Percentiles rank a stretch among this genome's conserved stretches.
Evolutionary conservation across 1,140 invertebrate species (phyloP).

Genomic region (Harlomillsia oculata): DNA sequence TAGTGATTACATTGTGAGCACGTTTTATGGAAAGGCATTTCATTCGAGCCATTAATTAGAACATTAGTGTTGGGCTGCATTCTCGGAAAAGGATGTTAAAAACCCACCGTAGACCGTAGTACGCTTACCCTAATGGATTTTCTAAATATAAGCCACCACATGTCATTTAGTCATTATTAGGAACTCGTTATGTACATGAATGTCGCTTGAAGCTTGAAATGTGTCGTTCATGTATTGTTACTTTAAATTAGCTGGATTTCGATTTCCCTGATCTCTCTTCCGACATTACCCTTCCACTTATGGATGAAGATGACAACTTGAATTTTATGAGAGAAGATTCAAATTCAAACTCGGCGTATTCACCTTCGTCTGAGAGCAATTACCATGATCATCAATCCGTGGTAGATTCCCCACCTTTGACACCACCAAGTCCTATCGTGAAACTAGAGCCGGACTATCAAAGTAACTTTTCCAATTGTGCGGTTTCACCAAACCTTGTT

Average conservation of each 20-base stretch:
- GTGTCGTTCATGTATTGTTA: too few relatives aligned
- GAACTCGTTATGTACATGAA: too few relatives aligned
- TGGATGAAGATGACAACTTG: neutral
- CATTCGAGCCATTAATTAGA: too few relatives aligned
- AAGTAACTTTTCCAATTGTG: neutral
- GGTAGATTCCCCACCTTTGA: slow-evolving; percentile 24
- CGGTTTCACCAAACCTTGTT: neutral
- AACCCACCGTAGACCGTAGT: too few relatives aligned
- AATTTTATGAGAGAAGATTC: slow-evolving; percentile 8
- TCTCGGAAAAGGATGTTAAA: too few relatives aligned
- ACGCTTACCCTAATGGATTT: too few relatives aligned
- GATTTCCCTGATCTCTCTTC: neutral
- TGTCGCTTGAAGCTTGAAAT: too few relatives aligned
- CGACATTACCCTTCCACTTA: neutral
- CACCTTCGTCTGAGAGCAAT: neutral
- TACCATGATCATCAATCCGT: slow-evolving; percentile 3
- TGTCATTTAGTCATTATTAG: too few relatives aligned
- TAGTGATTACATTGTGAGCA: too few relatives aligned
- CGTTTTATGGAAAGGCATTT: too few relatives aligned
- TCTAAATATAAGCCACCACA: too few relatives aligned
- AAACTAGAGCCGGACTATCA: slow-evolving; percentile 8
- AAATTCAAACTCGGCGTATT: slow-evolving; percentile 2
- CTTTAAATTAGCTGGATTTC: neutral
- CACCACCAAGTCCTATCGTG: slow-evolving; percentile 24
- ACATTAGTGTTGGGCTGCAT: too few relatives aligned